phyloP scores from a whole-genome alignment of 2,888 invertebrate genomes.

The Campoplex nolae region DNA sequence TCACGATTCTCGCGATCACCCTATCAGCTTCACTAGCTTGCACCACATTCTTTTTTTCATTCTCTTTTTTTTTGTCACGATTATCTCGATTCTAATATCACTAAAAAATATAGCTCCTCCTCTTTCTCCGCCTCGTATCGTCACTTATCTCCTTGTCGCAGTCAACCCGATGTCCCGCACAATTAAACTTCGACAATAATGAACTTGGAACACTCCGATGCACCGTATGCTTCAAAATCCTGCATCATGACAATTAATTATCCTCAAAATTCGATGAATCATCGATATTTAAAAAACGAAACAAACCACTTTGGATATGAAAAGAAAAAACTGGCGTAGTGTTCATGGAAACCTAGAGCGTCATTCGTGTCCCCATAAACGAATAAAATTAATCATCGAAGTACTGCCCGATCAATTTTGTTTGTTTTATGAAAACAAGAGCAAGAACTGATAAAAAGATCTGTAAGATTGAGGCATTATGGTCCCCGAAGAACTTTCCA shows the following conservation, averaged over 20 bases:
- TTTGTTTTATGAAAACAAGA: too few relatives aligned
- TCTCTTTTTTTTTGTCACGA: background rate
- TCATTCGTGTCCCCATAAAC: background rate
- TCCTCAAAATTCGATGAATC: background rate
- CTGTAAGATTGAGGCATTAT: background rate
- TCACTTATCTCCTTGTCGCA: background rate
- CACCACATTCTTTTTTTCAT: background rate
- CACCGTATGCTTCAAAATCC: constrained; percentile 16
- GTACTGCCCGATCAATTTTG: background rate
- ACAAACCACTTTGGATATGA: background rate
- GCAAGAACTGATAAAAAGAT: constrained; percentile 17
- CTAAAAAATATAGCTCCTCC: background rate
- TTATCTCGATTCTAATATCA: background rate
- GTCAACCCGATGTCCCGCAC: constrained; percentile 13
- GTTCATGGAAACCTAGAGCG: background rate
- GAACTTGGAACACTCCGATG: constrained; percentile 22
- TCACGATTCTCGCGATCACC: constrained; percentile 32
- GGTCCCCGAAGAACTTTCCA: constrained; percentile 22
- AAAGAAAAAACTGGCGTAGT: background rate
- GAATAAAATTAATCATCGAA: background rate
- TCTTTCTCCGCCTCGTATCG: background rate
- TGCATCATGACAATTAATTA: background rate
- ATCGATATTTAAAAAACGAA: background rate
- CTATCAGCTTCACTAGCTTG: background rate
- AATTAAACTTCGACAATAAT: background rate